Evolutionary conservation across 2,888 invertebrate genomes (phyloP).

Genomic region (Nemotelus pantherinus): DNA sequence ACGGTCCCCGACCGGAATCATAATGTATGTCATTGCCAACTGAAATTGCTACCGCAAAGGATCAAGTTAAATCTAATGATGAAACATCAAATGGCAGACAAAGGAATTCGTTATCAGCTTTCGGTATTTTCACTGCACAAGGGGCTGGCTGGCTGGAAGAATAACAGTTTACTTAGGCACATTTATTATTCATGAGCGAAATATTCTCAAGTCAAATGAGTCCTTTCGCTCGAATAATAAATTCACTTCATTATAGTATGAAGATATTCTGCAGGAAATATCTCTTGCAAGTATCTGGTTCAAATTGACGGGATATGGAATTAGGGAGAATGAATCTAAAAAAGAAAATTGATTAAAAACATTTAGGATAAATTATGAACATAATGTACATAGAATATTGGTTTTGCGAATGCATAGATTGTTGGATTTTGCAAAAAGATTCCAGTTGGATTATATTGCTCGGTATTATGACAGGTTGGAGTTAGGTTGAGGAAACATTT

Average conservation of each 20-base stretch:
- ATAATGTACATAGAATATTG: neutral
- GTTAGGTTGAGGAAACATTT: too few relatives aligned
- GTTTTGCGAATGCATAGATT: neutral
- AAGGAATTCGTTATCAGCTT: conserved; percentile 15
- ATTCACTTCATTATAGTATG: conserved; percentile 31
- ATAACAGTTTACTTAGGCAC: conserved; percentile 25
- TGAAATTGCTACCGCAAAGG: conserved; percentile 19
- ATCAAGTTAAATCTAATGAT: conserved; percentile 31
- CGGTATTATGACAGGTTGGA: too few relatives aligned
- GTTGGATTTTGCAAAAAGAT: too few relatives aligned
- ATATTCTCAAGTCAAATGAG: conserved; percentile 25
- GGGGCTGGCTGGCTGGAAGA: neutral
- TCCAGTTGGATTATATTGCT: too few relatives aligned
- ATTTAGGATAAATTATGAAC: neutral
- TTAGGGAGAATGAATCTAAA: neutral
- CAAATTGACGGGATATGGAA: neutral
- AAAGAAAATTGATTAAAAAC: conserved; percentile 27
- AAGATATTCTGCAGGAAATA: conserved; percentile 25
- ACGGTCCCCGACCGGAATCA: neutral
- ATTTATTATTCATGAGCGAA: conserved; percentile 41
- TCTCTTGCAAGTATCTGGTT: neutral
- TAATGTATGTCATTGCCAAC: conserved; percentile 18
- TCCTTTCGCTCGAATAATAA: conserved; percentile 29
- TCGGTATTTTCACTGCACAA: neutral
- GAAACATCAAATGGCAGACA: conserved; percentile 6